These are phyloP conservation scores for Channa argus DNA, from an alignment of 2,113 vertebrate genomes.

Conservation along the genomic window DNA sequence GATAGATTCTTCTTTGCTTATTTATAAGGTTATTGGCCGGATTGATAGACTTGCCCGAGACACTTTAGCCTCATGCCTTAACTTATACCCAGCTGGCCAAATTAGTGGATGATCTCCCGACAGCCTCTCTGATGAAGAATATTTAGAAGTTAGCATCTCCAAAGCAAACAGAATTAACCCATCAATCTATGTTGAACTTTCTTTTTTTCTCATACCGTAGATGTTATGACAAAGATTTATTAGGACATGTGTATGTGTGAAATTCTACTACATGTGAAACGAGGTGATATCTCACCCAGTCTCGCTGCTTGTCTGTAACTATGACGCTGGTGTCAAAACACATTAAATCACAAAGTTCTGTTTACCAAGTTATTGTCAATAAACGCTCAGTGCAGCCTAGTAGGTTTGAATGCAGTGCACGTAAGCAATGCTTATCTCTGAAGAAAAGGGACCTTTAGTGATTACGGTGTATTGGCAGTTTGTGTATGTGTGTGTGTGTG, in stretches of 20 bases:
- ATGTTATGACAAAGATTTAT: slow-evolving; percentile 4
- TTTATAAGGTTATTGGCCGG: slow-evolving; percentile 25
- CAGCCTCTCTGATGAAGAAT: slow-evolving; percentile 73
- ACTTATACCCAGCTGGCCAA: slow-evolving; percentile 63
- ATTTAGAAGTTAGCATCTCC: slow-evolving; percentile 66
- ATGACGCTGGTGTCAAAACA: slow-evolving; percentile 5
- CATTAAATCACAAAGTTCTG: slow-evolving; percentile 40
- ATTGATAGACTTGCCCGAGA: slow-evolving; percentile 9
- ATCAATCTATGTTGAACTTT: slow-evolving; percentile 58
- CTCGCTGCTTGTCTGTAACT: neutral
- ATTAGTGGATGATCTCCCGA: slow-evolving; percentile 75
- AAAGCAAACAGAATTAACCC: slow-evolving; percentile 78
- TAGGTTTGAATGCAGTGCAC: slow-evolving; percentile 30
- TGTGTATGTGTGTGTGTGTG: slow-evolving; percentile 54
- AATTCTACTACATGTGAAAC: slow-evolving; percentile 5
- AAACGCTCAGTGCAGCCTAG: neutral
- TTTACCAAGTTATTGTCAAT: slow-evolving; percentile 2
- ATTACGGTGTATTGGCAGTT: slow-evolving; percentile 60
- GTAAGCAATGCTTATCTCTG: slow-evolving; percentile 35
- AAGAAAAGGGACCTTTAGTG: slow-evolving; percentile 45
- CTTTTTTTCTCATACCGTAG: neutral
- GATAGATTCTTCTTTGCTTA: neutral
- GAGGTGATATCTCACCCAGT: slow-evolving; percentile 4
- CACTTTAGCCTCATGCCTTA: neutral
- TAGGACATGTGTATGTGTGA: slow-evolving; percentile 7